Evolutionary conservation across 2,888 invertebrate species (phyloP).

Genomic region (Drosophila paranaensis): DNA sequence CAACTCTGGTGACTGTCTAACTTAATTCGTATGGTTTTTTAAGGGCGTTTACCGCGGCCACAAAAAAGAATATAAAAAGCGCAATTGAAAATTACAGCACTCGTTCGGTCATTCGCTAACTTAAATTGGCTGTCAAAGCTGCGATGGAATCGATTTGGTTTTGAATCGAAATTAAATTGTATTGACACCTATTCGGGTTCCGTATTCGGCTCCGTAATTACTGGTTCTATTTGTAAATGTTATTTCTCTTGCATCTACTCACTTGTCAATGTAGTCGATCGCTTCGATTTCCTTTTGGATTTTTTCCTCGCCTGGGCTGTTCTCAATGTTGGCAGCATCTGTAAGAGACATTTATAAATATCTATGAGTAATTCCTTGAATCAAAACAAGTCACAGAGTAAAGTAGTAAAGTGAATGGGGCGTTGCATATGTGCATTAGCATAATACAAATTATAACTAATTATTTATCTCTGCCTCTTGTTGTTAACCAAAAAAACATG

Average conservation of each 20-base stretch:
- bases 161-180: slow-evolving; percentile 41
- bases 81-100: slow-evolving; percentile 50
- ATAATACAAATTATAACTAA: slow-evolving; percentile 31
- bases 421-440: slow-evolving; percentile 21
- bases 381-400: slow-evolving; percentile 23
- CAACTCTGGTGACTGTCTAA: slow-evolving; percentile 47
- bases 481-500: slow-evolving; percentile 31
- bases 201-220: slow-evolving; percentile 35
- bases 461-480: slow-evolving; percentile 18
- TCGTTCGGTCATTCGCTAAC: slow-evolving; percentile 30
- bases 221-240: slow-evolving; percentile 12
- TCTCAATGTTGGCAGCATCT: slow-evolving; percentile 78
- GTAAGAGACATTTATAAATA: slow-evolving; percentile 38
- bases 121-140: slow-evolving; percentile 43
- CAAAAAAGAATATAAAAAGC: slow-evolving; percentile 21
- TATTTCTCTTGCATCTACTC: slow-evolving; percentile 58
- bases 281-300: slow-evolving; percentile 83
- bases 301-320: slow-evolving; percentile 79
- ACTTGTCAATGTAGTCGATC: slow-evolving; percentile 84
- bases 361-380: slow-evolving; percentile 5
- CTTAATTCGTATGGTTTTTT: slow-evolving; percentile 46
- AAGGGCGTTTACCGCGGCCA: slow-evolving; percentile 63
- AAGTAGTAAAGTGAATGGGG: slow-evolving; percentile 13
- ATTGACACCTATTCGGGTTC: slow-evolving; percentile 38
- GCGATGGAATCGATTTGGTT: slow-evolving; percentile 49